These are phyloP conservation scores for Crambe crambe DNA, from an alignment of 37 sponge, comb jelly and placozoan species.

Conservation along the genomic window DNA sequence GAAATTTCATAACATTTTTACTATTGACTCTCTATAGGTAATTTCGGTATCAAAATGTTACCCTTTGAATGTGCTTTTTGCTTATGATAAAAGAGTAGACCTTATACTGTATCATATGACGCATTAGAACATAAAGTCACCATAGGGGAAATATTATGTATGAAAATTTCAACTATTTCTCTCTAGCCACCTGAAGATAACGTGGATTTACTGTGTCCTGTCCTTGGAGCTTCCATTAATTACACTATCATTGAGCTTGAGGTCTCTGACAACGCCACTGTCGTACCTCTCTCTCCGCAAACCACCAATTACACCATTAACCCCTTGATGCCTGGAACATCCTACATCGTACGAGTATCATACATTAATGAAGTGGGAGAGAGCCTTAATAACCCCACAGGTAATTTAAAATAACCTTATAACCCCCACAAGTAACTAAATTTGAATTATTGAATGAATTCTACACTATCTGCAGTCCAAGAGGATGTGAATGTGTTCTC, in stretches of 20 bases:
- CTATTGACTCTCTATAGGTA: too few relatives aligned
- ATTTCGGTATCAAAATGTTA: too few relatives aligned
- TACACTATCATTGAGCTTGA: conserved; percentile 36
- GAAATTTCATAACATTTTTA: too few relatives aligned
- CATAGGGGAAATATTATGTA: too few relatives aligned
- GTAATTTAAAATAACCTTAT: not conserved
- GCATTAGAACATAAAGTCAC: too few relatives aligned
- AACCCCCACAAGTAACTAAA: not conserved
- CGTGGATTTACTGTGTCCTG: conserved; percentile 32
- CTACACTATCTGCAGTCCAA: conserved; percentile 1
- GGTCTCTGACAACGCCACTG: not conserved
- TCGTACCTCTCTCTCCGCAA: not conserved
- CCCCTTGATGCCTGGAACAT: conserved; percentile 24
- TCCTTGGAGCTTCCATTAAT: conserved; percentile 7
- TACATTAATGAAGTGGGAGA: conserved; percentile 47
- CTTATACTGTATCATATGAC: too few relatives aligned
- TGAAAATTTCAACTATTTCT: too few relatives aligned
- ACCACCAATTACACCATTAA: conserved; percentile 4
- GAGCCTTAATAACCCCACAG: conserved; percentile 19
- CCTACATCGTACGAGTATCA: conserved; percentile 16
- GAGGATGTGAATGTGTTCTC: conserved; percentile 39
- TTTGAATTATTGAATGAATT: not conserved
- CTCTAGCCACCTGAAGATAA: conserved; percentile 4
- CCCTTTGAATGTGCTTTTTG: too few relatives aligned
- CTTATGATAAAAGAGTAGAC: too few relatives aligned